Evolutionary conservation across 1,140 invertebrate species (phyloP).

Genomic region (Parapsyche elsis): DNA sequence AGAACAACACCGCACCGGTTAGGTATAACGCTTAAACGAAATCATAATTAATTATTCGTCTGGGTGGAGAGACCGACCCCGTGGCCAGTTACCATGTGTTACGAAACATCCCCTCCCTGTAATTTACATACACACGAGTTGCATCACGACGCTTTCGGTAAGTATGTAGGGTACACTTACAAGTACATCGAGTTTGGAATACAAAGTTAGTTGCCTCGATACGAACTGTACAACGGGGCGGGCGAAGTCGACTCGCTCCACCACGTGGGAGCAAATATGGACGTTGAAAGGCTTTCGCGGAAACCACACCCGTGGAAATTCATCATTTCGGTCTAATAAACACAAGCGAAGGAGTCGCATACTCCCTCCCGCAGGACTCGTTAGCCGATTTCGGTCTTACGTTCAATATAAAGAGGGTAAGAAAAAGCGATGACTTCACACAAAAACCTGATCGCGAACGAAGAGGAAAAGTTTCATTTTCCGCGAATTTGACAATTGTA

Average conservation of each 20-base stretch:
- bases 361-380: background rate
- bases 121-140: slow-evolving; percentile 35
- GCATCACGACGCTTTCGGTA: background rate
- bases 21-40: too few species aligned
- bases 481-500: too few species aligned
- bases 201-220: background rate
- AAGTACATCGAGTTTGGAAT: background rate
- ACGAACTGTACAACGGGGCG: too few species aligned
- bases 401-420: too few species aligned
- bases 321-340: slow-evolving; percentile 10
- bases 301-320: background rate
- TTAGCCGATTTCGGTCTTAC: too few species aligned
- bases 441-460: too few species aligned
- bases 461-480: too few species aligned
- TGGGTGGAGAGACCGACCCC: background rate
- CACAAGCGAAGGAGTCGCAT: background rate
- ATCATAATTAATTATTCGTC: slow-evolving; percentile 30
- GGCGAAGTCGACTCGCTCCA: background rate
- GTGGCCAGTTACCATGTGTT: slow-evolving; percentile 21
- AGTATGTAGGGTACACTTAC: too few species aligned
- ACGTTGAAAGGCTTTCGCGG: background rate
- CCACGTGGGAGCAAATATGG: background rate
- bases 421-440: too few species aligned
- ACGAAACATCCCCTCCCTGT: slow-evolving; percentile 9
- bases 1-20: too few species aligned